Evolutionary conservation across 2,797 vertebrate species (phyloP), one percentile per base, ranked within the genome.

Genomic region (Gallinago stenura): DNA sequence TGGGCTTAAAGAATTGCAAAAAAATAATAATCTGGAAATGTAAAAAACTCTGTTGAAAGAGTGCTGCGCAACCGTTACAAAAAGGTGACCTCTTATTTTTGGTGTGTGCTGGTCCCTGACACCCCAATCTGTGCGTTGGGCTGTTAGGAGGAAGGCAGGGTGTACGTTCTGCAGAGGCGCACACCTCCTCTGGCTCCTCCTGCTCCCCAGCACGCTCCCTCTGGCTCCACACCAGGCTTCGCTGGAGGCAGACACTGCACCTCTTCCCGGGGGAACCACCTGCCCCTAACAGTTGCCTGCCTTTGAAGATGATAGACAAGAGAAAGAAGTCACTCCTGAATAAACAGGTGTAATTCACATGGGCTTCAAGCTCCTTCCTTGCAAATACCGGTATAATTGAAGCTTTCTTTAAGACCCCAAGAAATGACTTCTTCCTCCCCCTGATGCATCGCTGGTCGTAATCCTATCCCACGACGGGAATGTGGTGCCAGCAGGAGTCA

Each of bases 151-250:
- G 51, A 61, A 92, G 66, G n/a, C 58, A 45, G 17, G 2, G 8
- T 25, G 18, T 13, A 28, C 31, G 10, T n/a, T 18, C 31, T 9
- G 56, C 77, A 71, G 53, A 58, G 61, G 5, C 33, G 28, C 8
- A 21, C 37, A 54, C 17, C 66, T 50, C 28, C 73, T 65, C 77
- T 2, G 79, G 77, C 83, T 57, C 90, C 72, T 37, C 65, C 25
- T 3, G 51, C 69, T 77, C 78, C 39, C 73, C 11, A 72, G 65
- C 11, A 33, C 69, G 9, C 69, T 64, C 65, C 15, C 65, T 25
- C 50, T 3, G 4, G 37, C 37, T 48, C 35, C 3, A 12, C 78
- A 65, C 0, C 0, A 61, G 0, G 1, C 57, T 45, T 28, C 0
- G 0, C 61, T 41, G 64, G 17, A 84, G 64, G 76, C 89, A 83